Evolutionary conservation across 35 echinoderm and acorn worm genomes (phyloP).

Genomic region (Holothuria glaberrima): DNA sequence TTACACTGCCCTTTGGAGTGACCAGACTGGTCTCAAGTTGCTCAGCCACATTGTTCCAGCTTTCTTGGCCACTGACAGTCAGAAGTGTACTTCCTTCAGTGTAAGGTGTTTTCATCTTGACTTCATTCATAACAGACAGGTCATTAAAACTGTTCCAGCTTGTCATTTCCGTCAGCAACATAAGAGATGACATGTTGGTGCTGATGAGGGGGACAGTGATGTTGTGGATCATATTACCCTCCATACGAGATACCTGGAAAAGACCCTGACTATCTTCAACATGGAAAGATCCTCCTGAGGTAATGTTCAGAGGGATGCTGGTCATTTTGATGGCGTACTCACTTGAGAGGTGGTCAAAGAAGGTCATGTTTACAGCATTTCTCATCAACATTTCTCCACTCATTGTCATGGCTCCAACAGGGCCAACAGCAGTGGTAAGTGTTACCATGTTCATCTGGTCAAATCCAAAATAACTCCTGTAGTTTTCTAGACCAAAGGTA

Average conservation of each 20-base stretch:
- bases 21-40: conserved; percentile 25
- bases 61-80: conserved; percentile 9
- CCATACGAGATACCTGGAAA: neutral
- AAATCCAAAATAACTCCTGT: neutral
- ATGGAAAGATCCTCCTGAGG: conserved; percentile 23
- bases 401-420: neutral
- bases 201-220: conserved; percentile 44
- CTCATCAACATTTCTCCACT: neutral
- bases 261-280: conserved; percentile 6
- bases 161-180: neutral
- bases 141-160: conserved; percentile 27
- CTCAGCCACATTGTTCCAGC: conserved; percentile 46
- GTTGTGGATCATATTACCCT: conserved; percentile 49
- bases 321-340: conserved; percentile 2
- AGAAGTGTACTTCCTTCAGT: neutral
- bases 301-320: conserved; percentile 29
- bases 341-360: conserved; percentile 15
- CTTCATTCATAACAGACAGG: neutral
- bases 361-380: conserved; percentile 50
- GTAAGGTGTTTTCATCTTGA: conserved; percentile 43
- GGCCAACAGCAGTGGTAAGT: neutral
- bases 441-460: conserved; percentile 2
- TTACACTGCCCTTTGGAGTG: conserved; percentile 43
- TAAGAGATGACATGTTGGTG: neutral
- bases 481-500: neutral